These are phyloP conservation scores for Danio jaintianensis DNA, from an alignment of 2,797 vertebrate species.

Conservation along the genomic window DNA sequence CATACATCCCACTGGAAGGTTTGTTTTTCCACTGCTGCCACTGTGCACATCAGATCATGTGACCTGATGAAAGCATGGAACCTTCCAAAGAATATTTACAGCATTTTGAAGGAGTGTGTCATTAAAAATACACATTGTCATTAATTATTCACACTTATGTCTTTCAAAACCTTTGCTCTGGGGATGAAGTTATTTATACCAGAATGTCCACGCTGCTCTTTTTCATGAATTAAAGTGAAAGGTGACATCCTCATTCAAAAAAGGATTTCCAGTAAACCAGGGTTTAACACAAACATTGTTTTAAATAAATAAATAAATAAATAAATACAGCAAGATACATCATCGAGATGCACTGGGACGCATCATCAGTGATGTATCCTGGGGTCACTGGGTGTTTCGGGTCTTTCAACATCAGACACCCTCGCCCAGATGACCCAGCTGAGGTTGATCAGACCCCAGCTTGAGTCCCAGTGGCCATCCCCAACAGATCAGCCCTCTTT, in stretches of 20 bases:
- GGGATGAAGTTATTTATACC: background rate
- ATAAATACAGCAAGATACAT: too few species aligned
- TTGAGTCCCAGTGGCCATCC: too few species aligned
- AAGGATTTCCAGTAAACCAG: background rate
- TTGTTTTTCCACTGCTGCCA: background rate
- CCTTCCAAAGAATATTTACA: background rate
- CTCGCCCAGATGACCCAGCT: too few species aligned
- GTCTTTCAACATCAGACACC: too few species aligned
- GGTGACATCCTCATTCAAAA: background rate
- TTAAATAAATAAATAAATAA: too few species aligned
- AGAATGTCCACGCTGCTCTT: background rate
- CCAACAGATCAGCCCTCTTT: too few species aligned
- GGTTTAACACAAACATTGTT: too few species aligned
- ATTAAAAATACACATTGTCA: background rate
- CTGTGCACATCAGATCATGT: background rate
- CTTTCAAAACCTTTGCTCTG: background rate
- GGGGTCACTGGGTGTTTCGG: too few species aligned
- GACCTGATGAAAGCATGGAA: background rate
- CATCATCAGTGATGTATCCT: too few species aligned
- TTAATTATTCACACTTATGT: background rate
- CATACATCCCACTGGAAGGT: background rate
- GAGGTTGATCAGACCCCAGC: too few species aligned
- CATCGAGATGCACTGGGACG: too few species aligned
- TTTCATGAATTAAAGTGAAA: too few species aligned
- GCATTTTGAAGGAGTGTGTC: background rate